These are phyloP conservation scores for Penaeus japonicus DNA, from an alignment of 1,140 invertebrate species.

Conservation along the genomic window DNA sequence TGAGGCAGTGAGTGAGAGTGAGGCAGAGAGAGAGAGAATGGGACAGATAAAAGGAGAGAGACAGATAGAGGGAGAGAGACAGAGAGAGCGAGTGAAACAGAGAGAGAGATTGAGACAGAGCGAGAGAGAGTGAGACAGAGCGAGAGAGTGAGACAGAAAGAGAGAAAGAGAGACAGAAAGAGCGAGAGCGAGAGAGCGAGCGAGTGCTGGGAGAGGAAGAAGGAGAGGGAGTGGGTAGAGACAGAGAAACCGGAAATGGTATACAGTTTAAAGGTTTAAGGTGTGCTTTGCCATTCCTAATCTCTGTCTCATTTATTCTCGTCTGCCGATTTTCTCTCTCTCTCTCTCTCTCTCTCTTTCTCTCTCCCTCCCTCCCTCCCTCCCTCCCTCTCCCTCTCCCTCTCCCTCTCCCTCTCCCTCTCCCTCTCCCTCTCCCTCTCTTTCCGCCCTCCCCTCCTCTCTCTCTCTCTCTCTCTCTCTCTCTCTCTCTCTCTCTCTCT, in stretches of 20 bases:
- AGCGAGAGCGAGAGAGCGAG: neutral
- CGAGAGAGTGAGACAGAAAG: neutral
- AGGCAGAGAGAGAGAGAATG: neutral
- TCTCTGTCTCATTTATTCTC: too few relatives aligned
- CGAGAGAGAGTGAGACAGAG: neutral
- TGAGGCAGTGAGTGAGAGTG: too few relatives aligned
- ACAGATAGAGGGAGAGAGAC: neutral
- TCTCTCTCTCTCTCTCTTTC: too few relatives aligned
- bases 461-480: too few relatives aligned
- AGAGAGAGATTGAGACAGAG: neutral
- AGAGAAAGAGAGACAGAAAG: neutral
- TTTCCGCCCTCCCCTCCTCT: too few relatives aligned
- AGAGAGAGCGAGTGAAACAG: neutral
- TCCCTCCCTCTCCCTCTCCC: too few relatives aligned
- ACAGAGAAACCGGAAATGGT: neutral
- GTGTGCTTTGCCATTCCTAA: neutral
- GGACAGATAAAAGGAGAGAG: neutral
- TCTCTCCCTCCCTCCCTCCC: too few relatives aligned
- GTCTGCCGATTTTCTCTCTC: too few relatives aligned
- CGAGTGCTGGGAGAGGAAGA: neutral
- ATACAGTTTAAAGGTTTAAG: neutral
- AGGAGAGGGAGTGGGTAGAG: neutral
- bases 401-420: too few relatives aligned
- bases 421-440: too few relatives aligned
- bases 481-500: too few relatives aligned